Percentiles rank a stretch among this genome's conserved stretches.
Conservation (phyloP, 2,888 invertebrate genomes). For the Amiota communis region DNA sequence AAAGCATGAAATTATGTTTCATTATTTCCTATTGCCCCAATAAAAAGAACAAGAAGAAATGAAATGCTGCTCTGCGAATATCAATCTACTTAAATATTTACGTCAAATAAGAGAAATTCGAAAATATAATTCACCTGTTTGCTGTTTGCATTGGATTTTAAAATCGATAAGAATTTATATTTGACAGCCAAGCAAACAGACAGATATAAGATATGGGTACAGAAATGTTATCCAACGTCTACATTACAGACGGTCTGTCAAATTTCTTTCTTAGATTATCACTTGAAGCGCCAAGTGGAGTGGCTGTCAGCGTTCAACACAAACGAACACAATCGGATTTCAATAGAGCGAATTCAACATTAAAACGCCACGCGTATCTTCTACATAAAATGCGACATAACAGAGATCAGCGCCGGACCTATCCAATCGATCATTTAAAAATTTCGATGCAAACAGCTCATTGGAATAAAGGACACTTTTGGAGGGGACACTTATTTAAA, state of each 20-base stretch:
- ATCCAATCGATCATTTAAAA: no score
- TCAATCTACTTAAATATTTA: no score
- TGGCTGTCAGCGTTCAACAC: constrained; percentile 7
- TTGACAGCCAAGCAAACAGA: background rate
- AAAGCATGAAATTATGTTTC: no score
- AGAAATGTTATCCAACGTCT: background rate
- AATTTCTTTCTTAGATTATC: constrained; percentile 16
- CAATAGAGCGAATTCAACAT: background rate
- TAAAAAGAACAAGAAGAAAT: no score
- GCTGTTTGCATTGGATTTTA: background rate
- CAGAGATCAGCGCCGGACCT: no score
- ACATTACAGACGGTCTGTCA: background rate
- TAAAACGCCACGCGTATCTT: constrained; percentile 14
- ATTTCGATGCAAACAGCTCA: no score
- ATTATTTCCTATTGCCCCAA: no score
- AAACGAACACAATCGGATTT: background rate
- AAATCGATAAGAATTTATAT: background rate
- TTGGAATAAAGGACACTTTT: no score
- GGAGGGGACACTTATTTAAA: no score
- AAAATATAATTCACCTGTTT: background rate
- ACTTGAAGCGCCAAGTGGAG: constrained; percentile 4
- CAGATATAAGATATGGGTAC: background rate
- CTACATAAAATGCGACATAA: no score
- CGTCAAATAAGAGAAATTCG: no score
- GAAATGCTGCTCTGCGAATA: no score